Conservation (phyloP, 2,797 vertebrate genomes). For the Mus caroli region DNA sequence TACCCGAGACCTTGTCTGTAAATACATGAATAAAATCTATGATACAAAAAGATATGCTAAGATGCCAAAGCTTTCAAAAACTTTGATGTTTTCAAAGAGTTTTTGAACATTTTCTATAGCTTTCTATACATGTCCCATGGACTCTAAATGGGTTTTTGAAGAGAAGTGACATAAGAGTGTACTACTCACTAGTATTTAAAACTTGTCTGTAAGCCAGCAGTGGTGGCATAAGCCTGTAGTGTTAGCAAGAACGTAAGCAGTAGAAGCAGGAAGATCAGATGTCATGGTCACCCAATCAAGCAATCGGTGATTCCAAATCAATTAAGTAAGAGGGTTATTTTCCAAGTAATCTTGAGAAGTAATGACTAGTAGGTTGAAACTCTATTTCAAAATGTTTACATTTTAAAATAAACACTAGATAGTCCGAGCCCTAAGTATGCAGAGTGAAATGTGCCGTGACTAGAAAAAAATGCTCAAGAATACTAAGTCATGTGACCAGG, state of each 20-base stretch:
- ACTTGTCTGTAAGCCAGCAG: not conserved
- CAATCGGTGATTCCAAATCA: not conserved
- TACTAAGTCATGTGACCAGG: not conserved
- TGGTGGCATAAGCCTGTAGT: not conserved
- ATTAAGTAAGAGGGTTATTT: not conserved
- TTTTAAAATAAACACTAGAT: too few species aligned
- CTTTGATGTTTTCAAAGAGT: not conserved
- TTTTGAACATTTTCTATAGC: not conserved
- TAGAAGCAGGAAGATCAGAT: not conserved
- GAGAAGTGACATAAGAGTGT: not conserved
- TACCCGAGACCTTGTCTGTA: not conserved
- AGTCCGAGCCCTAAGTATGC: not conserved
- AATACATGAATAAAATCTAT: not conserved
- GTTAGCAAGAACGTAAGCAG: not conserved
- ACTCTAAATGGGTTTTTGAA: not conserved
- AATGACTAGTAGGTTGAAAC: not conserved
- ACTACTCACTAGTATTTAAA: not conserved
- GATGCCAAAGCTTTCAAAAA: not conserved
- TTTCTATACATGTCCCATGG: not conserved
- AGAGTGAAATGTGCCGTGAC: not conserved
- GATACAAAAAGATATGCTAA: not conserved
- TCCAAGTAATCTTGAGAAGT: not conserved
- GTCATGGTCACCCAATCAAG: not conserved
- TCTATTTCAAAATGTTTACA: not conserved
- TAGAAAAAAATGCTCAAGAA: not conserved